Percentiles rank a stretch among this genome's conserved stretches.
These are phyloP conservation scores for Andrena trimmerana DNA, from an alignment of 2,888 invertebrate species.

Conservation along the genomic window DNA sequence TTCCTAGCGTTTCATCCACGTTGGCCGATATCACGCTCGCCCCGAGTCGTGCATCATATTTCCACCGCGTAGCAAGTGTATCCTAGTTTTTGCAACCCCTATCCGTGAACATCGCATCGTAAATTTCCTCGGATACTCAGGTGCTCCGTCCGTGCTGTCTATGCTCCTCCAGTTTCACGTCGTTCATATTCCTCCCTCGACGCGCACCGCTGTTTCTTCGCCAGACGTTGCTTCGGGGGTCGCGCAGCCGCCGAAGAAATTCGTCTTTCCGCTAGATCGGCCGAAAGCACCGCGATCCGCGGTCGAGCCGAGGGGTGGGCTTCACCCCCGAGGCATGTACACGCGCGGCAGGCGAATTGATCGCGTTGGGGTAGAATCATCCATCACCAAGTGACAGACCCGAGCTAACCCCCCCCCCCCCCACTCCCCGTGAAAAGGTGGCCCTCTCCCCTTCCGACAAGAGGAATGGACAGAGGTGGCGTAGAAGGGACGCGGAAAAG, in stretches of 20 bases:
- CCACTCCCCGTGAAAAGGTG: conserved; percentile 77
- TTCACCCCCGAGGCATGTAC: conserved; percentile 74
- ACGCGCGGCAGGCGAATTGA: conserved; percentile 80
- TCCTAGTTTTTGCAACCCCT: conserved; percentile 3
- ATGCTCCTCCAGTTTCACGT: no score
- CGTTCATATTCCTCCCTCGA: not conserved
- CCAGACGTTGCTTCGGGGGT: not conserved
- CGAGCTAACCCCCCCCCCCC: conserved; percentile 79
- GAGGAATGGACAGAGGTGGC: conserved; percentile 69
- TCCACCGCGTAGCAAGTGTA: not conserved
- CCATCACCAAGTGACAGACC: conserved; percentile 84
- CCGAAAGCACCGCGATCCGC: conserved; percentile 63
- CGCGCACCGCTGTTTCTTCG: not conserved
- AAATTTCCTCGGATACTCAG: no score
- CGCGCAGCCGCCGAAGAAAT: conserved; percentile 53
- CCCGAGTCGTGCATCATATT: not conserved
- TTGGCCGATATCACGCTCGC: not conserved
- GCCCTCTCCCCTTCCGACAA: conserved; percentile 72
- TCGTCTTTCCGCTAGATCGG: conserved; percentile 69
- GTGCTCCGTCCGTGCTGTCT: not conserved
- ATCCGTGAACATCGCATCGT: not conserved
- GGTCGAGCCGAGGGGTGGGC: conserved; percentile 64
- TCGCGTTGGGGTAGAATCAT: conserved; percentile 83
- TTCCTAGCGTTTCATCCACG: conserved; percentile 2
- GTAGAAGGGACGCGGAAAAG: conserved; percentile 14